Evolutionary conservation across 2,888 invertebrate genomes (phyloP), one percentile per base, ranked within the genome.

Genomic region (Tridacna crocea): DNA sequence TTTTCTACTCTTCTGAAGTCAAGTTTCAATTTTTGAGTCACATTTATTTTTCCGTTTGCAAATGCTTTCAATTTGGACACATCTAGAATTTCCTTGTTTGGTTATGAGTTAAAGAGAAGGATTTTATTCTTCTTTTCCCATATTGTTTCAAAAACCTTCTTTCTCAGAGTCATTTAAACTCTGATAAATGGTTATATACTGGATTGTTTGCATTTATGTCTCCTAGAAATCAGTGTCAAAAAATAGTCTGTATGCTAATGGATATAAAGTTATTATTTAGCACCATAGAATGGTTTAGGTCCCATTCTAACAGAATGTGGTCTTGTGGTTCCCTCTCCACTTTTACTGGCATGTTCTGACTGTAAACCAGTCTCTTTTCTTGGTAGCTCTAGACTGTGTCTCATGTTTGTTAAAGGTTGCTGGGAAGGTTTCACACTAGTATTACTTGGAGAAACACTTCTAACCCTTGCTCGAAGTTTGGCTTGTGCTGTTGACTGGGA

Each of bases 271-370:
- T 48, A 65, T 55, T 81, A 76, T 72, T 90, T 90, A 80, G 91
- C 88, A 82, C 91, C 91, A 84, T 92, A 92, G 68, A 92, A 92
- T 75, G 92, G 92, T 85, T 92, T 92, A 26, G 92, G 92, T 26
- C 92, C 92, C 24, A 92, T 85, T 77, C 92, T 80, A 19, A 92
- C 85, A 6, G 90, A 85, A 75, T 90, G 90, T 17, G 85, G 74
- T 82, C 87, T 88, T 58, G 87, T 68, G 27, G 80, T 79, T 17
- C 86, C 86, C 22, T 89, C 89, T 10, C 82, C 61, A 63, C 47
- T 46, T 68, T 75, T 88, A 24, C 83, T 75, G 17, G 79, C 68
- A 19, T 80, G 82, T 61, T 88, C 89, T 17, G 82, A 70, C 47
- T 75, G 75, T 55, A 77, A 68, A 10, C 72, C 26, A 15, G 82